Evolutionary conservation across 1,140 invertebrate species (phyloP), one percentile per base, ranked within the genome.

Genomic region (Caenorhabditis brenneri): DNA sequence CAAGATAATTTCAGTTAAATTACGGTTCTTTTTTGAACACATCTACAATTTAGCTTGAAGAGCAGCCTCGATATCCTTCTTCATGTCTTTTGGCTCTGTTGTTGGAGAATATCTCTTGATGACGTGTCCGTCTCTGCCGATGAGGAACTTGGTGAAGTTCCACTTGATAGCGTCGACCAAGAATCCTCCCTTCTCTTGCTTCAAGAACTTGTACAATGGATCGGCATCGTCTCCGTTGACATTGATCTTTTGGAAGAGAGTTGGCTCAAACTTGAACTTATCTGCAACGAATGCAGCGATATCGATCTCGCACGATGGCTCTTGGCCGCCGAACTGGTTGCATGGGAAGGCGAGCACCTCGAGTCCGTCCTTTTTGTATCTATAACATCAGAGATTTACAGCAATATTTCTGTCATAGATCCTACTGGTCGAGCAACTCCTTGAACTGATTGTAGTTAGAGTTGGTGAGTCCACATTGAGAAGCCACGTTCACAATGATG

Each of bases 141-240:
- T 92, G 48, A 98, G 93, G 91, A 98, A 99, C 91, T 98, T 98
- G 7, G 95, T 95, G 88, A 98, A 98, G 39, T 78, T 79, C 51
- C 58, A 78, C 27, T 78, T 78, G 22, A 84, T 84, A 7, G 42
- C 42, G n/a, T 42, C 51, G 16, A 46, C 42, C 80, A 48, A n/a
- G 22, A 81, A 65, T 42, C 39, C 51, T 27, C 80, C 42, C 33
- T 80, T 81, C 33, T 46, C 58, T 31, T 49, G 80, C 33, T 65
- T 74, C 39, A 83, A 27, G 33, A 79, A 78, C 49, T 58, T 81
- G 53, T 58, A 60, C 39, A 60, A 33, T 60, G 51, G 80, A 39
- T 27, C 42, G 12, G 49, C 39, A 49, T 89, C 80, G 36, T 87
- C 83, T 46, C 88, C 88, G 53, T 89, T 89, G 5, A 89, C 88